Conservation (phyloP, 2,888 invertebrate species). For the Pristionchus arcanus region DNA sequence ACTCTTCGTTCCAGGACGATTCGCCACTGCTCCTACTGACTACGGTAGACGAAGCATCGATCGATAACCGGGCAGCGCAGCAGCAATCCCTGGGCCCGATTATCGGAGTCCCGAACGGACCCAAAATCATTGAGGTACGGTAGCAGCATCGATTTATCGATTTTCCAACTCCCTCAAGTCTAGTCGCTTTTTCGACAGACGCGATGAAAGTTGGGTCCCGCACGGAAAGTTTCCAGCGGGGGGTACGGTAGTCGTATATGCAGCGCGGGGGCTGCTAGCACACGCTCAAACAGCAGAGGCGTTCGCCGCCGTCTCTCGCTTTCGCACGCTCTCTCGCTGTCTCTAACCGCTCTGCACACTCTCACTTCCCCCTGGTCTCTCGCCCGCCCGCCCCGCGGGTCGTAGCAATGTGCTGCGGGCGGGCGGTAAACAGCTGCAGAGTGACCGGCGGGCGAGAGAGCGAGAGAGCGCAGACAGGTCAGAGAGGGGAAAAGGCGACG, state of each 20-base stretch:
- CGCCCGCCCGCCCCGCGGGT: constrained; percentile 6
- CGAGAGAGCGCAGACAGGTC: not conserved
- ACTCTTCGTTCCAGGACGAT: not conserved
- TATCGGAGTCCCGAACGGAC: constrained; percentile 32
- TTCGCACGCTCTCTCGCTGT: not conserved
- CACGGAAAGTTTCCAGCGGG: constrained; percentile 1
- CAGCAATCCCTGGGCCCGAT: not conserved
- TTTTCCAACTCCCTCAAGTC: not conserved
- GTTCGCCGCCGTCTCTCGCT: not conserved
- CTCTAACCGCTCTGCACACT: not conserved
- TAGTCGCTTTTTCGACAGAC: not conserved
- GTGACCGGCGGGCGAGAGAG: not conserved
- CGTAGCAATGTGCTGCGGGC: constrained; percentile 8
- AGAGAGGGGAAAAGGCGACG: not conserved
- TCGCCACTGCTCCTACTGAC: constrained; percentile 9
- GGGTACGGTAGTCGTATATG: constrained; percentile 49
- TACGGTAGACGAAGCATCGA: constrained; percentile 51
- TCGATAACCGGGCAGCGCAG: not conserved
- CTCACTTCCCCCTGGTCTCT: constrained; percentile 1
- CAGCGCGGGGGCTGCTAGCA: too few species aligned
- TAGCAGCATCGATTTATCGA: not conserved
- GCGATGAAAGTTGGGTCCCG: not conserved
- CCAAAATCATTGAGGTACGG: constrained; percentile 52
- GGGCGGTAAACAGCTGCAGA: constrained; percentile 36
- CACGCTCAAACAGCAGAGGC: constrained; percentile 22